Evolutionary conservation across 2,113 vertebrate species (phyloP).

Genomic region (Dasyprocta punctata): DNA sequence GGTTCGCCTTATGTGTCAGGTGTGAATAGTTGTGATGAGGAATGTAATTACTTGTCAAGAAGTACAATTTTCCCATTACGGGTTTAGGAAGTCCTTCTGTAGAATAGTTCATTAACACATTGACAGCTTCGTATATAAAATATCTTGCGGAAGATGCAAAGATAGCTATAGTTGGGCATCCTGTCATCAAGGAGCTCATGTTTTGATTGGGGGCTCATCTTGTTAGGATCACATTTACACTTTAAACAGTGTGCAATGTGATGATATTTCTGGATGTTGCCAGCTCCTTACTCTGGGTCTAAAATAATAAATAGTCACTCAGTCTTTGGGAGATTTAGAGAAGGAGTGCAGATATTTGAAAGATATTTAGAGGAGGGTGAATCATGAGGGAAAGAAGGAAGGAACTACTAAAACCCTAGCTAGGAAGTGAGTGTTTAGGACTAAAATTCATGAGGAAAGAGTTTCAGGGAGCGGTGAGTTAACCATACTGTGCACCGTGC

Average conservation of each 20-base stretch:
- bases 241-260: not conserved
- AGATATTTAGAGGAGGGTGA: not conserved
- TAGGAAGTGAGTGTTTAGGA: not conserved
- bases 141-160: not conserved
- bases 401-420: not conserved
- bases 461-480: not conserved
- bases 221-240: not conserved
- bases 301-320: too few relatives aligned
- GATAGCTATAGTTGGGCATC: not conserved
- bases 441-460: not conserved
- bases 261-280: not conserved
- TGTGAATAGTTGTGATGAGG: not conserved
- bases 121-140: not conserved
- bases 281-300: not conserved
- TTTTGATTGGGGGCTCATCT: not conserved
- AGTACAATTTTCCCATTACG: not conserved
- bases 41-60: not conserved
- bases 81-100: not conserved
- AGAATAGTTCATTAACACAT: not conserved
- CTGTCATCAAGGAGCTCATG: not conserved
- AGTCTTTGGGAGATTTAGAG: not conserved
- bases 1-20: too few relatives aligned
- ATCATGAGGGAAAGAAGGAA: not conserved
- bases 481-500: too few relatives aligned
- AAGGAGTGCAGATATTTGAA: not conserved